Evolutionary conservation across 2,113 vertebrate genomes (phyloP), one percentile per base, ranked within the genome.

Genomic region (Neodontobutis hainanensis): DNA sequence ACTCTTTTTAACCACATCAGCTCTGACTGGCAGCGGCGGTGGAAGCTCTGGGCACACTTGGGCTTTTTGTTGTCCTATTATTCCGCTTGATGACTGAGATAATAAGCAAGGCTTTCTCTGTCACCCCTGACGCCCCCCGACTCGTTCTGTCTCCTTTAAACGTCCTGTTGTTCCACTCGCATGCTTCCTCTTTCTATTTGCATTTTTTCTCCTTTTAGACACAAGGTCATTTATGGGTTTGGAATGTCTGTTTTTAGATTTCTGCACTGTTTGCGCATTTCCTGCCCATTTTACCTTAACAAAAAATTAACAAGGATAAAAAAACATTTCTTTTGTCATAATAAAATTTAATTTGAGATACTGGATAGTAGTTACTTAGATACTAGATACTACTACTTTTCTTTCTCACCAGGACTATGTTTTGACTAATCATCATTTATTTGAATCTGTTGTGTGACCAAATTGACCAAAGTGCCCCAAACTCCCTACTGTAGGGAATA

Each of bases 1-100:
- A 89, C 81, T 88, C 82, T 82, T 75, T 87, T 89, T 85, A 85
- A 83, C 79, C 66, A 69, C 74, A 70, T 84, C 87, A 80, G 76
- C 14, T 32, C 63, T 57, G 50, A 81, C 70, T 61, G 77, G 75
- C 66, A 76, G 68, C 58, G 62, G 50, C 67, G 11, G 43, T 44
- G 63, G 58, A 68, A 59, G 75, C 64, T 85, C 80, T 68, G 81
- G 82, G 79, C 75, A 83, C 81, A 85, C 69, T 85, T 62, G 63
- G 70, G 83, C 87, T 90, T 91, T 89, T 89, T 91, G 89, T 89
- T 87, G 89, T 87, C 83, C 83, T 78, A 93, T 93, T 93, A 93
- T 93, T 93, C 92, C 91, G 90, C 91, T 89, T 79, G 81, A 81
- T 91, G 92, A 91, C 88, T 87, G 89, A 87, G 90, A 93, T 92